These are phyloP conservation scores for Endotricha flammealis DNA, from an alignment of 2,888 invertebrate genomes.

Conservation along the genomic window DNA sequence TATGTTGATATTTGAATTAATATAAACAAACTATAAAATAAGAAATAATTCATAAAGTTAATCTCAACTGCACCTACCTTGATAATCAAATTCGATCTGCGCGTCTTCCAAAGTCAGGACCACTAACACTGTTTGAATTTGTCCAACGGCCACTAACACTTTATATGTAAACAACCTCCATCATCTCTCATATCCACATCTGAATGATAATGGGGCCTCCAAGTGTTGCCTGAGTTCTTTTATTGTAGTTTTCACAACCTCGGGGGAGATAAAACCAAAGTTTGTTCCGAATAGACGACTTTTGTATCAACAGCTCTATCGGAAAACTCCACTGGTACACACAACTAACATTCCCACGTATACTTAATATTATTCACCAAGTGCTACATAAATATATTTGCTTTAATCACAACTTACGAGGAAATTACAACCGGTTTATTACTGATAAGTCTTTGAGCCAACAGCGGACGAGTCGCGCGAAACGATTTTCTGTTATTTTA, in stretches of 20 bases:
- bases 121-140: conserved; percentile 31
- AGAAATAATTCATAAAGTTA: too few relatives aligned
- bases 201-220: conserved; percentile 44
- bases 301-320: conserved; percentile 42
- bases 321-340: conserved; percentile 39
- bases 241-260: conserved; percentile 69
- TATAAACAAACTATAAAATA: too few relatives aligned
- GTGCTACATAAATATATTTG: conserved; percentile 52
- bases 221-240: conserved; percentile 54
- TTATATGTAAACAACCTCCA: conserved; percentile 34
- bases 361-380: conserved; percentile 40
- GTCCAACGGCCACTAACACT: conserved; percentile 41
- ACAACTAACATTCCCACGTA: conserved; percentile 41
- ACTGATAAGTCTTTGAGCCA: conserved; percentile 41
- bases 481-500: conserved; percentile 36
- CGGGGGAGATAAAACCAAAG: conserved; percentile 54
- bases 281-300: conserved; percentile 45
- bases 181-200: conserved; percentile 39
- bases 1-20: too few relatives aligned
- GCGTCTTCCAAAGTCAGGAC: conserved; percentile 9
- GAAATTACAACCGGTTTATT: conserved; percentile 61
- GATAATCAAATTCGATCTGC: not conserved
- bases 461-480: conserved; percentile 36
- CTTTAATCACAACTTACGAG: conserved; percentile 63
- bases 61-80: conserved; percentile 10